phyloP scores from a whole-genome alignment of 2,113 vertebrate species.

The Lepus timidus region DNA sequence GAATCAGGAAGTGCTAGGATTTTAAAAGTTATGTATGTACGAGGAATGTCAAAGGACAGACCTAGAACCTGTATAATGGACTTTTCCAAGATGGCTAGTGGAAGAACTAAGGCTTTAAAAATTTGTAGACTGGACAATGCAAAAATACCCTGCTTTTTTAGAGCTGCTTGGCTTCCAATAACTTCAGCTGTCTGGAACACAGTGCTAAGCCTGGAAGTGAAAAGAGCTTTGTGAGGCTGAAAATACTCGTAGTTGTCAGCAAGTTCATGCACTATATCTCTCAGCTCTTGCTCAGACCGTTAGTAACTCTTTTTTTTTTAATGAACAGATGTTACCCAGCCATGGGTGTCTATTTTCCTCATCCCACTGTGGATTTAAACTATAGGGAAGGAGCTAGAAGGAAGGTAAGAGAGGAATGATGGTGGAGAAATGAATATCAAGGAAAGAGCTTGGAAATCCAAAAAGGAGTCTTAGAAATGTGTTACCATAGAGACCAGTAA shows the following conservation, averaged over 20 bases:
- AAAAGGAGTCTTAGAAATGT: conserved; percentile 70
- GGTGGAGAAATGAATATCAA: conserved; percentile 63
- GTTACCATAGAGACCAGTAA: conserved; percentile 81
- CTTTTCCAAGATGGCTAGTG: background rate
- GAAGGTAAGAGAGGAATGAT: conserved; percentile 11
- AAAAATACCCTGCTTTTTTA: background rate
- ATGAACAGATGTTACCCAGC: conserved; percentile 48
- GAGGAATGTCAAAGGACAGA: conserved; percentile 28
- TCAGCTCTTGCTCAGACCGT: conserved; percentile 4
- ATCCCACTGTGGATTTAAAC: conserved; percentile 26
- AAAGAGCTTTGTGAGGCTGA: background rate
- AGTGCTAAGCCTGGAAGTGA: conserved; percentile 2
- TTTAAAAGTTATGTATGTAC: conserved; percentile 21
- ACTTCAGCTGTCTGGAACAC: conserved; percentile 29
- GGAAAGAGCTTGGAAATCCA: conserved; percentile 63
- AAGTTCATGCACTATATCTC: background rate
- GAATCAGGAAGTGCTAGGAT: conserved; percentile 7
- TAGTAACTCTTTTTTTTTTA: conserved; percentile 25
- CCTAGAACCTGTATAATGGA: background rate
- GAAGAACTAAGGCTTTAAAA: conserved; percentile 45
- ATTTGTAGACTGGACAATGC: background rate
- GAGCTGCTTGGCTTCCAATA: conserved; percentile 28
- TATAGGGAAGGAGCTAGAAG: conserved; percentile 37
- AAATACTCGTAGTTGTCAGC: conserved; percentile 5
- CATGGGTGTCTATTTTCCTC: conserved; percentile 19